Base-by-base conservation (phyloP, 2,797 vertebrate species). In the Rhinella marina region DNA sequence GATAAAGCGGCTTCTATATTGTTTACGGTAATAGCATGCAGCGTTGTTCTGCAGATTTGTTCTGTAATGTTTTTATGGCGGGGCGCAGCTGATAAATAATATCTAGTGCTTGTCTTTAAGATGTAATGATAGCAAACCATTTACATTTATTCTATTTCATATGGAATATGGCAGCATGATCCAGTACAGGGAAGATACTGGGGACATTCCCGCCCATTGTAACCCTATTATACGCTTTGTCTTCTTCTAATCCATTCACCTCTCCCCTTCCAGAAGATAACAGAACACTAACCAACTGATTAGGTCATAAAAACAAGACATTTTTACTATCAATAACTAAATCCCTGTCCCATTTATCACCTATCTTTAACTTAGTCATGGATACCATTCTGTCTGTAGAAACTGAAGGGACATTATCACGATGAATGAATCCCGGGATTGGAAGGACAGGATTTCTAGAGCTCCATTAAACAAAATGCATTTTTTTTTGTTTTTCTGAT, bases 11-110 rank as follows among this genome's bases (percentile, higher is more conserved):
- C 56, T 77, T 64, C 57, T 68, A 84, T 84, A 88, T 88, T 77
- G 80, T 87, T 88, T 88, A 88, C 76, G 82, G 87, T 84, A 88
- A 88, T 88, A 50, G 87, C 87, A 59, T 52, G 64, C 81, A 48
- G 59, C 32, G 62, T 68, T 66, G 81, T 88, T 76, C 81, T 79
- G 57, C 68, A 82, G 48, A 87, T 87, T 87, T 88, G 75, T 88
- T 82, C 84, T 32, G 29, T 29, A 70, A 76, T 77, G 73, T 84
- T 84, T 87, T 78, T 78, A 84, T 81, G 27, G 79, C 27, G 14
- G 62, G n/a, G 52, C 61, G 29, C 23, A 32, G 77, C 83, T 88
- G 73, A 88, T 76, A 88, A 87, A 82, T 84, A 84, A 79, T 84
- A 88, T 85, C 83, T 80, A 77, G 72, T 84, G 59, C 73, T 84